Percentiles rank a stretch among this genome's conserved stretches.
phyloP scores from a whole-genome alignment of 2,113 vertebrate genomes.

The Galeopterus variegatus region DNA sequence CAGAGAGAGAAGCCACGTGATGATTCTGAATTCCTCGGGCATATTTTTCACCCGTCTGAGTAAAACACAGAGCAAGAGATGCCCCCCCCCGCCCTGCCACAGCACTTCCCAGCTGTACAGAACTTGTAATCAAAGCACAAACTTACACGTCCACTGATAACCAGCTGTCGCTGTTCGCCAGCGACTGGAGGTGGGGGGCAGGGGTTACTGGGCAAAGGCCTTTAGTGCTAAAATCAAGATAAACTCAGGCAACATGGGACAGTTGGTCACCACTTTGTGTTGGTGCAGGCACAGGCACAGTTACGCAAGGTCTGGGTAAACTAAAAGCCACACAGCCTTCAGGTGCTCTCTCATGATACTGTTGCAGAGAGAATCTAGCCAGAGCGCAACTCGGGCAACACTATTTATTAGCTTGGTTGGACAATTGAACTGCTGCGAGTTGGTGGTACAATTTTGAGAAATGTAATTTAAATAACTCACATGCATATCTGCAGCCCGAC shows the following conservation, averaged over 20 bases:
- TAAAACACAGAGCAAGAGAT: rapidly evolving
- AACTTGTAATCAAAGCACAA: rapidly evolving
- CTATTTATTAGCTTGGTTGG: background rate
- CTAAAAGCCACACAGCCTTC: no score
- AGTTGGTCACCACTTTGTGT: rapidly evolving
- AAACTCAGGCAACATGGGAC: rapidly evolving
- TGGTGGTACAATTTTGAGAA: background rate
- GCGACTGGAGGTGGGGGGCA: background rate
- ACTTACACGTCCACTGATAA: rapidly evolving
- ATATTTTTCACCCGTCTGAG: rapidly evolving
- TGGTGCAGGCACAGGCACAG: no score
- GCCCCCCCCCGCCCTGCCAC: rapidly evolving
- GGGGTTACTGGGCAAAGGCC: rapidly evolving
- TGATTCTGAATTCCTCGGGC: no score
- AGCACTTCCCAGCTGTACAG: rapidly evolving
- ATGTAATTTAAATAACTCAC: background rate
- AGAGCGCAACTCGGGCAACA: rapidly evolving
- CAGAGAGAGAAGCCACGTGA: background rate
- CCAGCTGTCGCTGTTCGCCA: rapidly evolving
- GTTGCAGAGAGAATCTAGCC: rapidly evolving
- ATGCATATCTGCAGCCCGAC: rapidly evolving
- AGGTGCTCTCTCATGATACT: rapidly evolving
- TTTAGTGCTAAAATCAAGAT: background rate
- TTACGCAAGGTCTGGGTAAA: rapidly evolving
- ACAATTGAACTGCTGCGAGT: rapidly evolving